These are phyloP conservation scores for Okamejei kenojei DNA, from an alignment of 2,797 vertebrate species.

Conservation along the genomic window DNA sequence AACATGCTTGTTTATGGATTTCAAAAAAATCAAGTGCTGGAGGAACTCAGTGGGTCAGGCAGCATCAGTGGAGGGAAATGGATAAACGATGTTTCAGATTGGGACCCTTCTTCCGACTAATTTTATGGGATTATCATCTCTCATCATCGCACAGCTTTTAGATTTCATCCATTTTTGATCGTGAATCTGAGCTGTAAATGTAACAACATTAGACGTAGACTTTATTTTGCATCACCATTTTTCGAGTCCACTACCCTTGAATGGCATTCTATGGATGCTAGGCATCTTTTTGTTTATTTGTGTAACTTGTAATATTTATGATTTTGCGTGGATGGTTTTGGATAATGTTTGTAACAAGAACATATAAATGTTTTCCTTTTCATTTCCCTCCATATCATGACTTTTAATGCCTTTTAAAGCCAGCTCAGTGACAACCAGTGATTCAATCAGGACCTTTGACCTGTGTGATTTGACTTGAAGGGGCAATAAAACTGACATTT, in stretches of 20 bases:
- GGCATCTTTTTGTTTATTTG: not conserved
- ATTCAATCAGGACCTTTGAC: not conserved
- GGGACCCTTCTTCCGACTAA: too few species aligned
- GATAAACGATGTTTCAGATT: too few species aligned
- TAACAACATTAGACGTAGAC: not conserved
- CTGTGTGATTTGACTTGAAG: not conserved
- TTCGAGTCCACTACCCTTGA: too few species aligned
- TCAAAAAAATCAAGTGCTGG: too few species aligned
- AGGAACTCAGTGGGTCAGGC: too few species aligned
- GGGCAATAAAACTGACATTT: not conserved
- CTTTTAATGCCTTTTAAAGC: not conserved
- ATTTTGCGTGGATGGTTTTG: not conserved
- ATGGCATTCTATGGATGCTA: not conserved
- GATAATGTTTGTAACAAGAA: not conserved
- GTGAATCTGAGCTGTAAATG: too few species aligned
- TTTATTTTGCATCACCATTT: constrained; percentile 22
- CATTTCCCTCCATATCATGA: not conserved
- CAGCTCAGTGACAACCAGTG: not conserved
- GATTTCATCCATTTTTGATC: not conserved
- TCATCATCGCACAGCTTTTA: not conserved
- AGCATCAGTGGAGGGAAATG: too few species aligned
- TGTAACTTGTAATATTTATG: not conserved
- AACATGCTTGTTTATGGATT: not conserved
- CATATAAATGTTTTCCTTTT: too few species aligned
- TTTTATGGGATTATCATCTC: not conserved